phyloP scores from a whole-genome alignment of 2,797 vertebrate genomes.

The Oryzias sinensis region DNA sequence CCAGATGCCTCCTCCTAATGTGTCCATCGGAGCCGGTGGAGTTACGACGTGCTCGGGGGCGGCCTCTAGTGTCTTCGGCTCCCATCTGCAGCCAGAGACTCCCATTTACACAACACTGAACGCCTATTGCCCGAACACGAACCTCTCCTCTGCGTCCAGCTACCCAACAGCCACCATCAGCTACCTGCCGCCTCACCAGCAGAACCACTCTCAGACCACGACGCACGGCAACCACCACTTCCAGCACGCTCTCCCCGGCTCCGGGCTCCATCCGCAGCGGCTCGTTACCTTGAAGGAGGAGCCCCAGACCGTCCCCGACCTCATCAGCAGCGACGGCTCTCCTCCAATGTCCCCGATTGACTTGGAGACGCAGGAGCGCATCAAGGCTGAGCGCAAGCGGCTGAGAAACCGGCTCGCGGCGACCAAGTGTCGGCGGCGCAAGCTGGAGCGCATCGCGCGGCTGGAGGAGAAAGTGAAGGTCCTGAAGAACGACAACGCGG shows the following conservation, averaged over 20 bases:
- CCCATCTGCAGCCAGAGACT: slow-evolving; percentile 80
- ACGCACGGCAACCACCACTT: slow-evolving; percentile 62
- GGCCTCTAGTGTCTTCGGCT: slow-evolving; percentile 79
- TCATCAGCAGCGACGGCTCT: slow-evolving; percentile 85
- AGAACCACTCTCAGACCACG: slow-evolving; percentile 60
- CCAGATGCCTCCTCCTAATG: slow-evolving; percentile 89
- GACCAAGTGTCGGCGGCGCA: slow-evolving; percentile 90
- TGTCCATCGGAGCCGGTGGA: slow-evolving; percentile 83
- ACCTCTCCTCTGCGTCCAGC: slow-evolving; percentile 74
- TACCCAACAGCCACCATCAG: slow-evolving; percentile 89
- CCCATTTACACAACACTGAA: slow-evolving; percentile 91
- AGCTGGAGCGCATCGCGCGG: slow-evolving; percentile 91
- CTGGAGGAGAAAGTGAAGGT: slow-evolving; percentile 92
- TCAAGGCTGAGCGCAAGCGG: slow-evolving; percentile 91
- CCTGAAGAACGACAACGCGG: slow-evolving; percentile 88
- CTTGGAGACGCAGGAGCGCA: slow-evolving; percentile 88
- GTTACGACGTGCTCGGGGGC: slow-evolving; percentile 77
- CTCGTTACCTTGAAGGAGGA: slow-evolving; percentile 86
- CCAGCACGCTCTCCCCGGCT: slow-evolving; percentile 62
- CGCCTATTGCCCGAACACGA: slow-evolving; percentile 83
- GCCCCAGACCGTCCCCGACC: slow-evolving; percentile 89
- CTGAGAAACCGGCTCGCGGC: slow-evolving; percentile 90
- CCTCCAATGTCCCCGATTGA: slow-evolving; percentile 90
- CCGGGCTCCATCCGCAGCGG: slow-evolving; percentile 68
- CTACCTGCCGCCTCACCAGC: slow-evolving; percentile 85